These are phyloP conservation scores for Numenius phaeopus DNA, from an alignment of 2,797 vertebrate species.

Conservation along the genomic window DNA sequence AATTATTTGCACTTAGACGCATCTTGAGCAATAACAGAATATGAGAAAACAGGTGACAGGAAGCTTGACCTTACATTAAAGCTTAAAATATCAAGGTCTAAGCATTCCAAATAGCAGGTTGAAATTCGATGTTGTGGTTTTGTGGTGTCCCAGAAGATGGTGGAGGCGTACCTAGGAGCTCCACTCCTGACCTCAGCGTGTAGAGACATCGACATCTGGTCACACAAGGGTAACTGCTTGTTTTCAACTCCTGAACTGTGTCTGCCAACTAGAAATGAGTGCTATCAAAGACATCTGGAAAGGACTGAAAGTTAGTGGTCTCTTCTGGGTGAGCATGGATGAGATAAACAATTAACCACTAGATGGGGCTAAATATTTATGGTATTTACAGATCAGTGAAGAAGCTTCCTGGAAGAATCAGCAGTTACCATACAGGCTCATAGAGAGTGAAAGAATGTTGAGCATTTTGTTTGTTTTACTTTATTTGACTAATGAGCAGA, in stretches of 20 bases:
- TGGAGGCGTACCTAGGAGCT: not conserved
- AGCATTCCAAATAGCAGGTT: not conserved
- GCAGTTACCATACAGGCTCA: not conserved
- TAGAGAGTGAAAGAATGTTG: not conserved
- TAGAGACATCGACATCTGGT: not conserved
- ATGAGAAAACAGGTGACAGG: not conserved
- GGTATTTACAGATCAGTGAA: not conserved
- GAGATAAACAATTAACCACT: not conserved
- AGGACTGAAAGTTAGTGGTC: not conserved
- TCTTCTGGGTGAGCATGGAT: rapidly evolving
- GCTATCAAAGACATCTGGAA: not conserved
- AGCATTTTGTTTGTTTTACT: not conserved
- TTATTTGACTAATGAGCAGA: not conserved
- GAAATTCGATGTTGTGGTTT: not conserved
- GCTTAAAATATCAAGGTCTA: not conserved
- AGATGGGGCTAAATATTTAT: conserved; percentile 34
- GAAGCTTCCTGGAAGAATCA: rapidly evolving
- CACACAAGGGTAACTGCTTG: not conserved
- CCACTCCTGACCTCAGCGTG: rapidly evolving
- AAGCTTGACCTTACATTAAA: not conserved
- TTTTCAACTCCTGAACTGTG: not conserved
- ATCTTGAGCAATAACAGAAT: not conserved
- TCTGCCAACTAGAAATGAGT: not conserved
- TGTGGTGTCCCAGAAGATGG: not conserved
- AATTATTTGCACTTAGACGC: not conserved